These are phyloP conservation scores for Brachionus angularis DNA, from an alignment of 1,140 invertebrate species.

Conservation along the genomic window DNA sequence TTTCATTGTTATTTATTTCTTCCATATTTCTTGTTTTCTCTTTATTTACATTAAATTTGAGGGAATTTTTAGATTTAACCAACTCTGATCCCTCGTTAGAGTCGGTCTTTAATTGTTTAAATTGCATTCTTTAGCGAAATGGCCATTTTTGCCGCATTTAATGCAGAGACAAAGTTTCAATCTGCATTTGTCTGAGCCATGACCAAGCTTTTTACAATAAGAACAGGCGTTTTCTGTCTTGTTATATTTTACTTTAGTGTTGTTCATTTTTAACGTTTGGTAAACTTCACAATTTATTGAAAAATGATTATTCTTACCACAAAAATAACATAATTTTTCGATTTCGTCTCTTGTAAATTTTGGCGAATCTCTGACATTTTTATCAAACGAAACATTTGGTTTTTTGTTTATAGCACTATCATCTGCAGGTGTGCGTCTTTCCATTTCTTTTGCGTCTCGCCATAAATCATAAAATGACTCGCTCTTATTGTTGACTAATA, in stretches of 20 bases:
- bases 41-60: too few relatives aligned
- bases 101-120: conserved; percentile 1
- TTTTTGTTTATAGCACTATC: too few relatives aligned
- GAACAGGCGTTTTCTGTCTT: background rate
- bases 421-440: background rate
- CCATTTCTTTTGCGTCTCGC: background rate
- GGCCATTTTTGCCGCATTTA: background rate
- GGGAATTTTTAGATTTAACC: background rate
- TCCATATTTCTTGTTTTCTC: too few relatives aligned
- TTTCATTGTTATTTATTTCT: conserved; percentile 5
- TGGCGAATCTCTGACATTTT: background rate
- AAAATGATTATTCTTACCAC: too few relatives aligned
- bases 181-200: background rate
- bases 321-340: too few relatives aligned
- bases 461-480: background rate
- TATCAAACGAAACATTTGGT: background rate
- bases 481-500: background rate
- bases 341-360: too few relatives aligned
- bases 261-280: too few relatives aligned
- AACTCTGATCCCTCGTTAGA: background rate
- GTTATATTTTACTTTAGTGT: too few relatives aligned
- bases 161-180: background rate
- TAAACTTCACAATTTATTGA: too few relatives aligned
- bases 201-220: background rate
- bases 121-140: background rate